Percentiles rank a stretch among this genome's conserved stretches.
These are phyloP conservation scores for Globia sparganii DNA, from an alignment of 2,888 invertebrate genomes.

Conservation along the genomic window DNA sequence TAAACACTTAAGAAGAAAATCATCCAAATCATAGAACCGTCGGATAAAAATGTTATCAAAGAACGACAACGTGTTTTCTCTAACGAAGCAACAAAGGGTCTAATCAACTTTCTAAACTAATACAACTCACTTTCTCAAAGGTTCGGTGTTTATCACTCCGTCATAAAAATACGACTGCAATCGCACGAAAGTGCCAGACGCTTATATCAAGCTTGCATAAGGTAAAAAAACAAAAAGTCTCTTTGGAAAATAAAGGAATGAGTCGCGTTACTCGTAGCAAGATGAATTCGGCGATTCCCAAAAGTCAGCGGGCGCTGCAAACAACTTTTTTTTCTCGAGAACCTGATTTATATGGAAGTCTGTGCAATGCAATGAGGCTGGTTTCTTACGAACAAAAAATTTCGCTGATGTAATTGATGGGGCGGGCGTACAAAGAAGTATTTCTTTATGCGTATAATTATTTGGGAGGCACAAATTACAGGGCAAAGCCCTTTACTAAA, in stretches of 20 bases:
- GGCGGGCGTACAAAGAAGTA: not conserved
- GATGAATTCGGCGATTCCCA: conserved; percentile 65
- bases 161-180: conserved; percentile 45
- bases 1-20: too few relatives aligned
- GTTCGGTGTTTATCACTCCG: conserved; percentile 25
- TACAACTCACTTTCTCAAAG: conserved; percentile 36
- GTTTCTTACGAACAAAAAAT: conserved; percentile 41
- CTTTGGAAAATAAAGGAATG: conserved; percentile 38
- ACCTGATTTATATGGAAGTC: conserved; percentile 41
- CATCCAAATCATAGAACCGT: not conserved
- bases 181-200: conserved; percentile 10
- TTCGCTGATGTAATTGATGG: conserved; percentile 24
- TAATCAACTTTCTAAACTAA: conserved; percentile 37
- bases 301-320: conserved; percentile 66
- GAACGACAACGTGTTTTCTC: not conserved
- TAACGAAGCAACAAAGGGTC: conserved; percentile 6
- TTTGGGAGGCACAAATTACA: not conserved
- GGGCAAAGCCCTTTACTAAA: conserved; percentile 1
- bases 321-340: conserved; percentile 28
- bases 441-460: not conserved
- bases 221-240: conserved; percentile 38
- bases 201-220: conserved; percentile 38
- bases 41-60: not conserved
- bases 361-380: conserved; percentile 13
- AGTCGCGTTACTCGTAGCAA: conserved; percentile 23